phyloP scores from a whole-genome alignment of 2,797 vertebrate genomes.

The Knipowitschia caucasica region DNA sequence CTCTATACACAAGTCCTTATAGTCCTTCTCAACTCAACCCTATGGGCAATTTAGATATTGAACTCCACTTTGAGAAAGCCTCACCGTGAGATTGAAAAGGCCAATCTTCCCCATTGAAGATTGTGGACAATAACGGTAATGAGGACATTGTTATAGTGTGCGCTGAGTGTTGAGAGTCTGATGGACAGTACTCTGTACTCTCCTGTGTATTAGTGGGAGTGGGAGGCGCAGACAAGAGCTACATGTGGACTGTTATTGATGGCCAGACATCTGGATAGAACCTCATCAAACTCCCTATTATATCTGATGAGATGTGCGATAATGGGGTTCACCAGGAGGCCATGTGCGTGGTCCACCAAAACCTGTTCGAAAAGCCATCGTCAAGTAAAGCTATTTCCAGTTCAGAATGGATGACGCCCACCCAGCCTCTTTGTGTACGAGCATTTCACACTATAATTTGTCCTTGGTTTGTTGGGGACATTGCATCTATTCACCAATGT shows the following conservation, averaged over 20 bases:
- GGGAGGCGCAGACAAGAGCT: slow-evolving; percentile 27
- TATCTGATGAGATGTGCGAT: slow-evolving; percentile 29
- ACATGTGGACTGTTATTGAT: slow-evolving; percentile 39
- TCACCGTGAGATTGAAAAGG: slow-evolving; percentile 47
- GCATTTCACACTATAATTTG: not conserved
- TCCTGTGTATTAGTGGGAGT: slow-evolving; percentile 20
- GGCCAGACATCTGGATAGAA: slow-evolving; percentile 40
- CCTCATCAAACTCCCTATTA: slow-evolving; percentile 43
- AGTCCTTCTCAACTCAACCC: slow-evolving; percentile 13
- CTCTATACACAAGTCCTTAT: too few relatives aligned
- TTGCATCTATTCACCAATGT: not conserved
- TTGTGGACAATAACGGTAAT: slow-evolving; percentile 51
- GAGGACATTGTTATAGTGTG: slow-evolving; percentile 48
- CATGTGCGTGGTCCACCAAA: slow-evolving; percentile 25
- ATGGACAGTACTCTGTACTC: slow-evolving; percentile 37
- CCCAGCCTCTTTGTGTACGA: not conserved
- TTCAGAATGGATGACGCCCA: not conserved
- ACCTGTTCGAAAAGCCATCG: slow-evolving; percentile 9
- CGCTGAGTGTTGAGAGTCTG: slow-evolving; percentile 53
- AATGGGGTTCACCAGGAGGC: slow-evolving; percentile 44
- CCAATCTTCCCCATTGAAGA: slow-evolving; percentile 41
- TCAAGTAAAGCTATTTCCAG: not conserved
- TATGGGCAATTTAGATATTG: slow-evolving; percentile 19
- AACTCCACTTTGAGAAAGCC: slow-evolving; percentile 53
- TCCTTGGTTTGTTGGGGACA: not conserved